phyloP scores from a whole-genome alignment of 2,888 invertebrate species.

The Acutogordius australiensis region DNA sequence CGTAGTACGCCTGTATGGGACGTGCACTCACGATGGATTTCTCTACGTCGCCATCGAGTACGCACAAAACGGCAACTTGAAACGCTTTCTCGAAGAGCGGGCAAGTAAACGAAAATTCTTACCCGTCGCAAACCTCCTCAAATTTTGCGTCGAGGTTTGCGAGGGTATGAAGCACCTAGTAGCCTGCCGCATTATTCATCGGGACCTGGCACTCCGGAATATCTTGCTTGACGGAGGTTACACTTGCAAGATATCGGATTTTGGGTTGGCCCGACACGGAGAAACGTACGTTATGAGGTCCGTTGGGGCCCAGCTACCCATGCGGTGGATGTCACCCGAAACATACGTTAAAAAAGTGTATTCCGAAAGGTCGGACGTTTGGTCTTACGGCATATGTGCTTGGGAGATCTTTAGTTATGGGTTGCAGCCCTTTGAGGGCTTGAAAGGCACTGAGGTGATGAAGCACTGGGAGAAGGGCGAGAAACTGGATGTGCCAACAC shows the following conservation, averaged over 20 bases:
- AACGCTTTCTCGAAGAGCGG: background rate
- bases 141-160: background rate
- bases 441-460: background rate
- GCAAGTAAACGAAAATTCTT: background rate
- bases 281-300: background rate
- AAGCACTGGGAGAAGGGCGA: background rate
- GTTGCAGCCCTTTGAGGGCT: background rate
- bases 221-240: background rate
- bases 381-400: background rate
- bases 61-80: background rate
- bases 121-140: background rate
- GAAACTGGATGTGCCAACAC: background rate
- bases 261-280: background rate
- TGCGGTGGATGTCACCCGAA: background rate
- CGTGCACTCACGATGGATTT: background rate
- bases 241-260: constrained; percentile 6
- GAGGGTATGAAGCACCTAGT: background rate
- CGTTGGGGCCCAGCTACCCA: background rate
- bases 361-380: background rate
- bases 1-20: background rate
- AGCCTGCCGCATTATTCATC: background rate
- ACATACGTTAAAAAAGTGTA: background rate
- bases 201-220: background rate
- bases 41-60: constrained; percentile 3
- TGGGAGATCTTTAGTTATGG: constrained; percentile 3